Conservation (phyloP, 35 echinoderm and acorn worm species). For the Diadema setosum region DNA sequence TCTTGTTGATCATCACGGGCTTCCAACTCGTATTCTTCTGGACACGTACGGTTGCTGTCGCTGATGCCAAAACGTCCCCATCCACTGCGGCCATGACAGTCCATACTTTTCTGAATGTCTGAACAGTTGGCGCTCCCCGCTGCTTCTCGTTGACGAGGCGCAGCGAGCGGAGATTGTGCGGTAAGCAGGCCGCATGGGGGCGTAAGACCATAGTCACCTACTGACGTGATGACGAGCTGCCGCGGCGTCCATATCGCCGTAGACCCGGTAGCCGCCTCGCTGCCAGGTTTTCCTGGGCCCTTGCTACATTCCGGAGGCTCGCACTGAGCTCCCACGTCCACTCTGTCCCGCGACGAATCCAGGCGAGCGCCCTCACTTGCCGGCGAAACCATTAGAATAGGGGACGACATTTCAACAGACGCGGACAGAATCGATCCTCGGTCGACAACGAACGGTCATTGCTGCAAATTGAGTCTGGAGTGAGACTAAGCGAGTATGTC, state of each 20-base stretch:
- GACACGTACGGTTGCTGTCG: slow-evolving; percentile 11
- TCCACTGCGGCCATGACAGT: slow-evolving; percentile 29
- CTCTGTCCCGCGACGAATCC: slow-evolving; percentile 21
- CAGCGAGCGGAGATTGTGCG: neutral
- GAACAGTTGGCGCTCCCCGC: slow-evolving; percentile 2
- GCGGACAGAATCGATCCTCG: neutral
- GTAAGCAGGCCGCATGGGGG: neutral
- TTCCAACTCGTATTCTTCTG: slow-evolving; percentile 65
- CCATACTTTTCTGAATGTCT: slow-evolving; percentile 16
- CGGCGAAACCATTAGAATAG: slow-evolving; percentile 58
- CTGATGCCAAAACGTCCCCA: slow-evolving; percentile 31
- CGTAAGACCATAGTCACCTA: neutral
- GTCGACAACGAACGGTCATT: neutral
- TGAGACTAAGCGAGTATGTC: neutral
- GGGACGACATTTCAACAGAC: slow-evolving; percentile 8
- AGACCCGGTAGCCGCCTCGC: neutral
- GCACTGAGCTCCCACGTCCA: neutral
- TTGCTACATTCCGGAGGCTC: neutral
- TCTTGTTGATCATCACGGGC: slow-evolving; percentile 56
- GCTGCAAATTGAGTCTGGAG: neutral
- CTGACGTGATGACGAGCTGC: neutral
- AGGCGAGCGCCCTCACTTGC: slow-evolving; percentile 37
- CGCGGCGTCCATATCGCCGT: neutral
- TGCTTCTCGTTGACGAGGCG: neutral
- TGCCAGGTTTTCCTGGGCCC: neutral